Evolutionary conservation across 2,888 invertebrate genomes (phyloP).

Genomic region (Drosophila rellima): DNA sequence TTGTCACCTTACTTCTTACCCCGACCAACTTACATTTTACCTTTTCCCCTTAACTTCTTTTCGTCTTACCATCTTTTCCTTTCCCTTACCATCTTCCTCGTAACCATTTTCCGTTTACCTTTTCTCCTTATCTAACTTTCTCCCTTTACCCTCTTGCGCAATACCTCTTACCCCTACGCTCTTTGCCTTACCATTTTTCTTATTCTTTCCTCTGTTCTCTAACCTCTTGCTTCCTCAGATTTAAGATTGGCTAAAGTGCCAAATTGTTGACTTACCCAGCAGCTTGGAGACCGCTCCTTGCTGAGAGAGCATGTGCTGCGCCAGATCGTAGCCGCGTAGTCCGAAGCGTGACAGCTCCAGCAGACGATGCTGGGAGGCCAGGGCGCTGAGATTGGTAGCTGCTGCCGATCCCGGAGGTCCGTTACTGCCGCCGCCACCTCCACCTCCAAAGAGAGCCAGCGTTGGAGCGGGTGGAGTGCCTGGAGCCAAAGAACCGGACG

Average conservation of each 20-base stretch:
- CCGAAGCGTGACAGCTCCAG: conserved; percentile 93
- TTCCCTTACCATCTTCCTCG: no score
- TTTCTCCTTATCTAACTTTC: no score
- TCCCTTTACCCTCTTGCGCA: no score
- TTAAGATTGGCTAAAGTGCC: neutral
- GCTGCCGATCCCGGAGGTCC: conserved; percentile 54
- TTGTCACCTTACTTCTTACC: no score
- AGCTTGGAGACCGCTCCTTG: conserved; percentile 96
- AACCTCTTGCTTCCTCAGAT: no score
- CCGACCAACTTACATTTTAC: no score
- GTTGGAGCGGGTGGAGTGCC: conserved; percentile 80
- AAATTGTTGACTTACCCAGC: conserved; percentile 90
- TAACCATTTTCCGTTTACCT: no score
- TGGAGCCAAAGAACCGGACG: conserved; percentile 45
- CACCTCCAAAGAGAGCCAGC: conserved; percentile 79
- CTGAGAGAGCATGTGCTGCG: conserved; percentile 95
- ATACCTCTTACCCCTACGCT: no score
- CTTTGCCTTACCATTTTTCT: no score
- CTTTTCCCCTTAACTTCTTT: no score
- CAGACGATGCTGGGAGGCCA: conserved; percentile 92
- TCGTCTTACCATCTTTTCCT: no score
- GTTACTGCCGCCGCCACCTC: conserved; percentile 29
- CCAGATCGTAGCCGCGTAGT: conserved; percentile 94
- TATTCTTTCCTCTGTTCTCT: no score
- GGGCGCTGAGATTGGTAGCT: conserved; percentile 89